These are phyloP conservation scores for Lepetodrilus schrolli DNA, from an alignment of 2,888 invertebrate species.

Conservation along the genomic window DNA sequence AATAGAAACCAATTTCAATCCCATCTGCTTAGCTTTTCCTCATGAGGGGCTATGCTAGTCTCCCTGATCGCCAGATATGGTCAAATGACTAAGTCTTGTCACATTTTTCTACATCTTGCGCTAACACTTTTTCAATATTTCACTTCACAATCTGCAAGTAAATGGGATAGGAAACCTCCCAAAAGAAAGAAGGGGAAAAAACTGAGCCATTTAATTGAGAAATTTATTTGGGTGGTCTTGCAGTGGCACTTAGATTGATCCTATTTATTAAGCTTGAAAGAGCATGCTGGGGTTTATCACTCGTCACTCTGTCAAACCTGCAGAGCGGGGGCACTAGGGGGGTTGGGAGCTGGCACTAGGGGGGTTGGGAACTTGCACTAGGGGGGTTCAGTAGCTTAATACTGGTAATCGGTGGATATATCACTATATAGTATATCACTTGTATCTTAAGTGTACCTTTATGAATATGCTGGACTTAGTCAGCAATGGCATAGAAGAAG, in stretches of 20 bases:
- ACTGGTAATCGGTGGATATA: too few species aligned
- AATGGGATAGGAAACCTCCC: neutral
- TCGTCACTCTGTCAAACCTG: conserved; percentile 26
- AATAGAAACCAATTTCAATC: conserved; percentile 21
- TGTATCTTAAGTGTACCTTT: too few species aligned
- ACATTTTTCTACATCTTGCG: neutral
- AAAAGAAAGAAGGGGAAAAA: too few species aligned
- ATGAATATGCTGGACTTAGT: too few species aligned
- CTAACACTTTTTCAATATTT: conserved; percentile 5
- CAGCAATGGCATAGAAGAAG: too few species aligned
- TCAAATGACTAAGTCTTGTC: neutral
- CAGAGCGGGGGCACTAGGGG: neutral
- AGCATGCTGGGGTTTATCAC: conserved; percentile 28
- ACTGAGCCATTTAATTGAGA: conserved; percentile 20
- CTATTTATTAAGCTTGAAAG: conserved; percentile 25
- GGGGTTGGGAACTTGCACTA: neutral
- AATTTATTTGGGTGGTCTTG: conserved; percentile 26
- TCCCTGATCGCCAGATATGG: neutral
- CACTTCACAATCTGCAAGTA: neutral
- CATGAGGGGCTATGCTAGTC: neutral
- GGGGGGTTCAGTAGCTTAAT: too few species aligned
- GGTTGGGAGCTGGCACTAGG: neutral
- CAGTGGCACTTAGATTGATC: conserved; percentile 27
- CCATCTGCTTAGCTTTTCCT: conserved; percentile 13
- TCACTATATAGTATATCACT: too few species aligned